A percentile compares a stretch with the other conserved stretches of the same genome.
These are phyloP conservation scores for Echiichthys vipera DNA, from an alignment of 2,797 vertebrate species.

Conservation along the genomic window DNA sequence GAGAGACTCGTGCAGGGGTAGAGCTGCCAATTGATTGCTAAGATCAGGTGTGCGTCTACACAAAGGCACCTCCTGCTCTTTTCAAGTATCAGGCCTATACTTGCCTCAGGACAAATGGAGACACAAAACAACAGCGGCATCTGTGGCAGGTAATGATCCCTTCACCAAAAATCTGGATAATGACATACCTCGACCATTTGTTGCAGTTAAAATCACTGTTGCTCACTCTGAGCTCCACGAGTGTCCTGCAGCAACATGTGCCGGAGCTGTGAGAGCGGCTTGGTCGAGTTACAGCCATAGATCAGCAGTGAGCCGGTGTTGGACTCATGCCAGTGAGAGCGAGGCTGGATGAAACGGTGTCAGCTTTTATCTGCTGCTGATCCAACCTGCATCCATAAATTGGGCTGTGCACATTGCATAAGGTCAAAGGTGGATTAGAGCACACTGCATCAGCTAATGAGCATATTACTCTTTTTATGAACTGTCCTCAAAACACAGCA, in stretches of 20 bases:
- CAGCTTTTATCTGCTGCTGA: conserved; percentile 68
- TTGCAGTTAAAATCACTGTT: conserved; percentile 83
- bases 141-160: conserved; percentile 84
- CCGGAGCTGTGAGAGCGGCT: conserved; percentile 50
- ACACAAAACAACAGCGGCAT: conserved; percentile 79
- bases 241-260: conserved; percentile 78
- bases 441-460: conserved; percentile 45
- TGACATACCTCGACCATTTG: conserved; percentile 78
- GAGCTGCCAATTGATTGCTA: conserved; percentile 73
- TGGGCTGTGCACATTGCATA: conserved; percentile 15
- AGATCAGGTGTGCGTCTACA: conserved; percentile 81
- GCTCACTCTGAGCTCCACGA: conserved; percentile 62
- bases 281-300: conserved; percentile 52
- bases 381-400: conserved; percentile 64
- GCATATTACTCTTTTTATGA: conserved; percentile 19
- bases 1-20: conserved; percentile 60
- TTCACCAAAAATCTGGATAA: conserved; percentile 75
- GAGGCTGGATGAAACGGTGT: conserved; percentile 54
- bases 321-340: conserved; percentile 56
- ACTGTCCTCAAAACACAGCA: conserved; percentile 1
- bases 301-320: conserved; percentile 54
- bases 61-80: conserved; percentile 83
- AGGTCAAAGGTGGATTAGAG: conserved; percentile 56
- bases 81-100: conserved; percentile 67
- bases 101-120: conserved; percentile 74